Evolutionary conservation across 1,140 invertebrate species (phyloP).

Genomic region (Globodera rostochiensis): DNA sequence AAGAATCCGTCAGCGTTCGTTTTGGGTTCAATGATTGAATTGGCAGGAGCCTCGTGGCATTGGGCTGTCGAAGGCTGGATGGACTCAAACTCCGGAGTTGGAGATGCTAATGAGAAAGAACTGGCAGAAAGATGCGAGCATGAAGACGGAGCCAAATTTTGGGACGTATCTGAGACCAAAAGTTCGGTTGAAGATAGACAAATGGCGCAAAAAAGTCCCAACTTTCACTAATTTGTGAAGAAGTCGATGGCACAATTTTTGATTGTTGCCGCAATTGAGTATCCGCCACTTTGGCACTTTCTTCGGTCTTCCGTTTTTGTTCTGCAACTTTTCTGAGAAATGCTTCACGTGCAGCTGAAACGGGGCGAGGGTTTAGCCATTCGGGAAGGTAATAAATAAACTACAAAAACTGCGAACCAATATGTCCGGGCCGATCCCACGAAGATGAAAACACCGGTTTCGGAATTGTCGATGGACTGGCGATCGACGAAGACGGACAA

Average conservation of each 20-base stretch:
- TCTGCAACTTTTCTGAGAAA: slow-evolving; percentile 9
- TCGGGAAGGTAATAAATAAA: not conserved
- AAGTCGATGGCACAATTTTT: not conserved
- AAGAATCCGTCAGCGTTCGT: not conserved
- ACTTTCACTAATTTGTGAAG: not conserved
- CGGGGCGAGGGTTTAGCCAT: not conserved
- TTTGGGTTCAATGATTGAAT: not conserved
- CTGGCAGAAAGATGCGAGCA: not conserved
- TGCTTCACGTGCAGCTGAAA: slow-evolving; percentile 26
- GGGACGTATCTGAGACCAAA: not conserved
- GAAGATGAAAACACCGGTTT: slow-evolving; percentile 18
- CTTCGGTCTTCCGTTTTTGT: not conserved
- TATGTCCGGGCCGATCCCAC: slow-evolving; percentile 25
- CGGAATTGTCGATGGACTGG: not conserved
- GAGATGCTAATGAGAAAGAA: not conserved
- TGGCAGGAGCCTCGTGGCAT: not conserved
- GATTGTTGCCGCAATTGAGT: not conserved
- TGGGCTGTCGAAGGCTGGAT: not conserved
- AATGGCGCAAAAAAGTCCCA: not conserved
- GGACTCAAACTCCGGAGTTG: not conserved
- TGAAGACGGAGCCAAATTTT: no score
- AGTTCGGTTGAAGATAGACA: not conserved
- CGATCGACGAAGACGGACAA: not conserved
- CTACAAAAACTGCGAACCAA: not conserved
- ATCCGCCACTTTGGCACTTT: not conserved